Percentiles rank a stretch among this genome's conserved stretches.
These are phyloP conservation scores for Heliocidaris erythrogramma DNA, from an alignment of 35 echinoderm and acorn worm species.

Conservation along the genomic window DNA sequence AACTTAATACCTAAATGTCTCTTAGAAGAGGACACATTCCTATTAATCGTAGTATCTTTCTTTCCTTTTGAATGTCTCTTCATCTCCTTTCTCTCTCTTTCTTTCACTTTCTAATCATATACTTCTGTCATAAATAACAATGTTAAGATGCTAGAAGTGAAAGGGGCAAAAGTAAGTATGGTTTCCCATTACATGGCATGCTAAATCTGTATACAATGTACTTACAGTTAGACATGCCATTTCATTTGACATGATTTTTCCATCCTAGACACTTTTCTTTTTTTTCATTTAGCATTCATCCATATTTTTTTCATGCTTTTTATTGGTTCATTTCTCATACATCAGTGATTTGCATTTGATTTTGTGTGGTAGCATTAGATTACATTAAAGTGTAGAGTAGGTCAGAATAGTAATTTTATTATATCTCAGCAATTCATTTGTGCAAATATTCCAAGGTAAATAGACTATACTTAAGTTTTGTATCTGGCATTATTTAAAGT, in stretches of 20 bases:
- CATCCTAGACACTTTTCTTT: background rate
- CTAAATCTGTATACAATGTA: background rate
- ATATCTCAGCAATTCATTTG: background rate
- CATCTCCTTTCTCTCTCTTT: background rate
- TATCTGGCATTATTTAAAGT: background rate
- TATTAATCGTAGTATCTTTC: background rate
- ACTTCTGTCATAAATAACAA: background rate
- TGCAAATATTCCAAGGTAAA: background rate
- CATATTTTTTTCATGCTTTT: background rate
- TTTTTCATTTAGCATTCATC: background rate
- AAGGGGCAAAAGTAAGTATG: slow-evolving; percentile 35
- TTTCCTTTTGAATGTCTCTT: background rate
- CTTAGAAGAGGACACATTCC: background rate
- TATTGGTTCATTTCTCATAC: background rate
- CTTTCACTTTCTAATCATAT: background rate
- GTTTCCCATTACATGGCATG: slow-evolving; percentile 4
- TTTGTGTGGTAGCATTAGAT: background rate
- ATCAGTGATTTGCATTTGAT: background rate
- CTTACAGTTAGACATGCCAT: background rate
- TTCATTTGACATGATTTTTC: background rate
- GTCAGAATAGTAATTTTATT: background rate
- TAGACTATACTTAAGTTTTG: background rate
- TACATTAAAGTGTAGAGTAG: background rate
- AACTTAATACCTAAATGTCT: too few relatives aligned
- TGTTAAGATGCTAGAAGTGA: slow-evolving; percentile 25